Evolutionary conservation across 2,113 vertebrate genomes (phyloP), one percentile per base, ranked within the genome.

Genomic region (Oenanthe melanoleuca): DNA sequence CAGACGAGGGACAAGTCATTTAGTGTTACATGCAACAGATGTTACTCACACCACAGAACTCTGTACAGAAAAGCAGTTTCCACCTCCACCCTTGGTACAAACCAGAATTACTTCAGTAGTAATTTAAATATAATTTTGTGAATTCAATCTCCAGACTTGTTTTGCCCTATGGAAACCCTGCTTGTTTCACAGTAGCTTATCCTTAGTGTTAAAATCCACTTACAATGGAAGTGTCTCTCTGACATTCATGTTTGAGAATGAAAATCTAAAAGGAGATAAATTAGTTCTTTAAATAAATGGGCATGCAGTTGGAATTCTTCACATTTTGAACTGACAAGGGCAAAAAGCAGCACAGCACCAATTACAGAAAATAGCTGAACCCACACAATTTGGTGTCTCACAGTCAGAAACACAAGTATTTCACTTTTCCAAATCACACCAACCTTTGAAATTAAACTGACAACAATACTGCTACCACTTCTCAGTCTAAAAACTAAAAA

Each of bases 1-100:
- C 75, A 92, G 95, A 97, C 42, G 85, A 97, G 93, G 89, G 97
- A 90, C 89, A 86, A 94, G 83, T 81, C 82, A 63, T 93, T 97
- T 92, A 97, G 96, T 94, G 95, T 96, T 92, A 96, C 92, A 94
- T 93, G 94, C 89, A 94, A 89, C 79, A 83, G 85, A 95, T 95
- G 95, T 93, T 88, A 88, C 44, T 83, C 75, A 92, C 80, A 97
- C 90, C 95, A 97, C 85, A 92, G 85, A 96, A 80, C 71, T 97
- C 94, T 95, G 83, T 94, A 88, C 59, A 74, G 38, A 80, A 95
- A 97, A 94, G 94, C 96, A 91, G 64, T 88, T 95, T 95, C 89
- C 93, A 97, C 93, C 92, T 92, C 79, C 55, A 84, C 75, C 67
- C 89, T 89, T 44, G 73, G 81, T 80, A 87, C 82, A 91, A 97